Base-by-base conservation (phyloP, 2,113 vertebrate species). In the Aphelocoma coerulescens region DNA sequence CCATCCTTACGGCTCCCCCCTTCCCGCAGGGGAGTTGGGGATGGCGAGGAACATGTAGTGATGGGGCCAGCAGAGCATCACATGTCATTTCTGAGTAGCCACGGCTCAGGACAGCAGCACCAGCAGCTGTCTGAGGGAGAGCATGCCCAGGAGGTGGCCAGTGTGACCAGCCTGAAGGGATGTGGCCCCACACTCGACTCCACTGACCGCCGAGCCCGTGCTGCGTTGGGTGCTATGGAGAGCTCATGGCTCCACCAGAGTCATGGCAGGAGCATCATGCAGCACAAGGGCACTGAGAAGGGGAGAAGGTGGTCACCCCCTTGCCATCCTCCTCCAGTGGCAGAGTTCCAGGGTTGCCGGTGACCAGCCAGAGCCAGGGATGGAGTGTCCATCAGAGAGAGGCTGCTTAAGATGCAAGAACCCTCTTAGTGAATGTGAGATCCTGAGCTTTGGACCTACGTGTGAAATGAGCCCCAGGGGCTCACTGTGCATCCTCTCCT, bases 61-160 rank as follows among this genome's bases (percentile, higher is more conserved):
- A 18, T 12, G 7, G 41, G 43, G 77, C 8, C 4, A 46, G 61
- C 1, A 0, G 26, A 20, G n/a, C 3, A 7, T 46, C 91, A 74
- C 7, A 4, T 80, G 62, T 62, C 46, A 2, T 74, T 88, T 61
- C 11, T 82, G 66, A 61, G 66, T 16, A 68, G 78, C 37, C 1
- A 41, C 1, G 0, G 37, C 69, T 10, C 0, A 0, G 67, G 35
- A 65, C 32, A 3, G 0, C 21, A 35, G 79, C 1, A 4, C 52
- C 5, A 11, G 65, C 21, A 3, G 55, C 52, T 48, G 2, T 16
- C 20, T 2, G 2, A 27, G 54, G 24, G 49, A 32, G 17, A 81
- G 7, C 6, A 1, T 4, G 20, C 16, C 43, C 7, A 2, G 35
- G 57, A 92, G 46, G 28, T 19, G 44, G 35, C 35, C 57, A 28